phyloP scores from a whole-genome alignment of 2,113 vertebrate species.

The Athene noctua region DNA sequence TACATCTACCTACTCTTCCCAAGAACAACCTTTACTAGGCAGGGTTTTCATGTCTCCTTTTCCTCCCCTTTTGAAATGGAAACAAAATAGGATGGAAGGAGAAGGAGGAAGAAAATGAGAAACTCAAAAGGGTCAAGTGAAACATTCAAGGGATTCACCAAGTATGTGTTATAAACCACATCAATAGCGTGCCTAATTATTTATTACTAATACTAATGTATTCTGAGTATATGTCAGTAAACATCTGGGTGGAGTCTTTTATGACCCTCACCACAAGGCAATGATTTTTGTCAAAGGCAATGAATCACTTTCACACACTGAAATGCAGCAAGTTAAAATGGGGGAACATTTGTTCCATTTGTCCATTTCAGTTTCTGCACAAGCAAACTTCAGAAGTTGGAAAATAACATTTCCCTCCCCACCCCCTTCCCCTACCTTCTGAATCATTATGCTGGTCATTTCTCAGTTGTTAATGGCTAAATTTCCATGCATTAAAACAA shows the following conservation, averaged over 20 bases:
- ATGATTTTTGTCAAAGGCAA: neutral
- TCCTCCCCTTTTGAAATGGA: neutral
- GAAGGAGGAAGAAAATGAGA: neutral
- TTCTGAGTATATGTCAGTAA: neutral
- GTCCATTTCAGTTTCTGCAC: neutral
- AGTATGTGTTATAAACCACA: neutral
- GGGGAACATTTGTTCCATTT: neutral
- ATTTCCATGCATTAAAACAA: neutral
- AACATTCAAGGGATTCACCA: neutral
- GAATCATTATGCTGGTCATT: neutral
- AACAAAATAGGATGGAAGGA: neutral
- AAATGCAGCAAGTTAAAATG: neutral
- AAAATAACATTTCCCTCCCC: neutral
- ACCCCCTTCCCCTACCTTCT: neutral
- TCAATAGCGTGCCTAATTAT: neutral
- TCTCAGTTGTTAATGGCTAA: neutral
- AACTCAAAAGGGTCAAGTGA: neutral
- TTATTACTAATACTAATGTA: neutral
- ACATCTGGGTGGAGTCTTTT: neutral
- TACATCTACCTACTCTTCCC: rapidly evolving
- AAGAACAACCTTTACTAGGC: neutral
- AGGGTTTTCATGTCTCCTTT: neutral
- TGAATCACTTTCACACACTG: neutral
- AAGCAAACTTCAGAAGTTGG: neutral
- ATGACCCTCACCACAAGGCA: neutral